Evolutionary conservation across 2,797 vertebrate genomes (phyloP).

Genomic region (Lepilemur ruficaudatus): DNA sequence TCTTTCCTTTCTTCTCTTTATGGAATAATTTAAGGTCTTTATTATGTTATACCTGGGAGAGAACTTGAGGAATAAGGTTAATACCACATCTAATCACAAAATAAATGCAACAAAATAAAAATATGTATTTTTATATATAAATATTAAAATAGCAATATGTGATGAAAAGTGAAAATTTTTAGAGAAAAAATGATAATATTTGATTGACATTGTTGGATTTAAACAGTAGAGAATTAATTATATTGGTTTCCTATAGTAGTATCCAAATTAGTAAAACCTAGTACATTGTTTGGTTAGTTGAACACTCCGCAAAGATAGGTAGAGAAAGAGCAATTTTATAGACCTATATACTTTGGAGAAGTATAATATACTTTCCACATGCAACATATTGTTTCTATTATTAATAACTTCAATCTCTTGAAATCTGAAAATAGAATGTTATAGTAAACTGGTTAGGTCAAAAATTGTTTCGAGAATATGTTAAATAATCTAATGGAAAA

Average conservation of each 20-base stretch:
- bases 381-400: not conserved
- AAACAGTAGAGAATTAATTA: not conserved
- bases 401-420: not conserved
- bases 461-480: not conserved
- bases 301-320: not conserved
- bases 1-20: not conserved
- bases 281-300: not conserved
- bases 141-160: not conserved
- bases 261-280: not conserved
- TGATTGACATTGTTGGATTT: not conserved
- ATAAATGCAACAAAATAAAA: not conserved
- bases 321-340: not conserved
- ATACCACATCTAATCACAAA: not conserved
- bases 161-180: not conserved
- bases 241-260: not conserved
- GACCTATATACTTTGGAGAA: not conserved
- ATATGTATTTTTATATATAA: not conserved
- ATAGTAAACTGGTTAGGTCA: not conserved
- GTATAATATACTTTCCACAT: not conserved
- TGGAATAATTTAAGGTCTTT: not conserved
- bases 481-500: not conserved
- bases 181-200: not conserved
- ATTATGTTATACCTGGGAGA: not conserved
- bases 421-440: not conserved
- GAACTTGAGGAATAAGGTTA: not conserved